Conservation (phyloP, 2,113 vertebrate genomes). For the Geococcyx californianus region DNA sequence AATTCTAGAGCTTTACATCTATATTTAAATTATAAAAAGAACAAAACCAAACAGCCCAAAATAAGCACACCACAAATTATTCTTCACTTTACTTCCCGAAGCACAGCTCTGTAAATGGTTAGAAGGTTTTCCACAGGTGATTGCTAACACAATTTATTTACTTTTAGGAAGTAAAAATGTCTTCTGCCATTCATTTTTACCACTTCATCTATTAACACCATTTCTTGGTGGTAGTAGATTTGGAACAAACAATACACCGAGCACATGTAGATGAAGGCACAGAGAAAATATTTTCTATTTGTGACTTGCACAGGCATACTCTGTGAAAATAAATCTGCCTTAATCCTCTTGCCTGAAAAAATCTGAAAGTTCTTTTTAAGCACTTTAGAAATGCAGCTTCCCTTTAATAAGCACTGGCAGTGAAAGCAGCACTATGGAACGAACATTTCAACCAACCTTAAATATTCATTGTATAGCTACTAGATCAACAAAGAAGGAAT, state of each 20-base stretch:
- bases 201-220: neutral
- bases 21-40: neutral
- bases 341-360: slow-evolving; percentile 37
- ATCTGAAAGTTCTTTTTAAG: neutral
- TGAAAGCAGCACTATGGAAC: neutral
- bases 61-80: neutral
- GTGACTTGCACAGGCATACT: neutral
- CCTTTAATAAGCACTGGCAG: neutral
- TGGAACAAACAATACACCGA: neutral
- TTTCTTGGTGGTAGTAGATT: neutral
- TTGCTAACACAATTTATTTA: neutral
- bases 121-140: neutral
- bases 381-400: slow-evolving; percentile 16
- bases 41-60: neutral
- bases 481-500: neutral
- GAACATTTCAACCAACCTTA: neutral
- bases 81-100: neutral
- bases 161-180: neutral
- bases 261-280: neutral
- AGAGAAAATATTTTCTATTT: neutral
- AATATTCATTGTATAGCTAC: neutral
- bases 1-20: neutral
- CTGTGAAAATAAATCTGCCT: slow-evolving; percentile 5
- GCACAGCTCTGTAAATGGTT: neutral
- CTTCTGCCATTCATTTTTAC: neutral